Base-by-base conservation (phyloP, 2,797 vertebrate genomes). In the Lepilemur ruficaudatus region DNA sequence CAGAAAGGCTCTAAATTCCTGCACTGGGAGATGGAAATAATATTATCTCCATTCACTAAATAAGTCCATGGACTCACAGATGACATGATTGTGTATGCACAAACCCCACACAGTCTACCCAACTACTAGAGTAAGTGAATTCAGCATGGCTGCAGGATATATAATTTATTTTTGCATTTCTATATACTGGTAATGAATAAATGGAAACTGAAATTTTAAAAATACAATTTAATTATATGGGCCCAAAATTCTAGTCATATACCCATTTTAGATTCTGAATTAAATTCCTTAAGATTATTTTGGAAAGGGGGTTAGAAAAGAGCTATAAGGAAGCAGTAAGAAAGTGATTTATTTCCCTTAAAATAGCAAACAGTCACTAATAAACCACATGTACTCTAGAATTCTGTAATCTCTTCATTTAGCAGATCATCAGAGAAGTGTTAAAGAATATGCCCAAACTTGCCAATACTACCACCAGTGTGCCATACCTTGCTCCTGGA, bases 171-270 rank as follows among this genome's bases (percentile, higher is more conserved):
- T 78, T 94, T 72, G 38, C 50, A 83, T 87, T 73, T 93, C 32
- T 92, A 17, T 50, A 12, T 70, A 23, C 43, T 61, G 83, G 20
- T 52, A 86, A 72, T 78, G 13, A 89, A 79, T 25, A 79, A 23
- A 69, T 89, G 35, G 73, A 88, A 96, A 88, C 28, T 79, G 2
- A 87, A 88, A 92, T 81, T 79, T 86, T 73, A 38, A 86, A 94
- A 63, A 38, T 46, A 32, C 43, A 72, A 78, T 30, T 89, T 65
- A 80, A 70, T 4, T 43, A 10, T 18, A 28, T 28, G 38, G 63
- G 75, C 50, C 43, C 38, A 18, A 88, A 81, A 50, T 78, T 88
- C 43, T 55, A 76, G 55, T 67, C 11, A 1, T 65, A 52, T 23
- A 63, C 30, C 12, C 17, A 83, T 38, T 72, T 79, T 86, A 69